phyloP scores from a whole-genome alignment of 1,140 invertebrate genomes.

The Drosophila arawakana region DNA sequence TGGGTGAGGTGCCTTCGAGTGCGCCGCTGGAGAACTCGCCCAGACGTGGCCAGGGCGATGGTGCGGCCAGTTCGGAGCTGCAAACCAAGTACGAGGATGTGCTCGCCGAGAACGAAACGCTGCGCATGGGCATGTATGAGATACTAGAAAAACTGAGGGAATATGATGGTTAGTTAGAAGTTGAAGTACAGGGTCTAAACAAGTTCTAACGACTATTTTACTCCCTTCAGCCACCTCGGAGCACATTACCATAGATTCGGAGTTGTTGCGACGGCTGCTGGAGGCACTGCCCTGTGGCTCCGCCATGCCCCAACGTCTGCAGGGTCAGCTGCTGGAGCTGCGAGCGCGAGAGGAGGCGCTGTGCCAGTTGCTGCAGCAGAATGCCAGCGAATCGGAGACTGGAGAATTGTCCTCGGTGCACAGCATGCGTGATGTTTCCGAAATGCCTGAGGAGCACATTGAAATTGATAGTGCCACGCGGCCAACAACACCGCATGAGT shows the following conservation, averaged over 20 bases:
- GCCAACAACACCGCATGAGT: conserved; percentile 66
- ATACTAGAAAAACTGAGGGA: conserved; percentile 87
- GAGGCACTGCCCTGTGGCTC: conserved; percentile 84
- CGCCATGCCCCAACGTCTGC: conserved; percentile 86
- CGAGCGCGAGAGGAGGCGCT: conserved; percentile 87
- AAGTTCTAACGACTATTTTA: not conserved
- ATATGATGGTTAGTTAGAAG: conserved; percentile 85
- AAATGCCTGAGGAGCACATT: conserved; percentile 54
- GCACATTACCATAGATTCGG: conserved; percentile 85
- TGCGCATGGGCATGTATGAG: conserved; percentile 87
- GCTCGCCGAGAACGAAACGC: conserved; percentile 87
- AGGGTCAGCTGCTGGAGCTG: conserved; percentile 86
- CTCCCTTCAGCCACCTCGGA: conserved; percentile 69
- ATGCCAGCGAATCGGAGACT: conserved; percentile 57
- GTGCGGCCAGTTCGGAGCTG: conserved; percentile 70
- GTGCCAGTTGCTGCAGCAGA: conserved; percentile 76
- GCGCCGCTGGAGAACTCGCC: conserved; percentile 57
- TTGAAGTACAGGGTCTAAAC: no score
- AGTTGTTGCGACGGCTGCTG: conserved; percentile 86
- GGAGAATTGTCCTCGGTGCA: conserved; percentile 74
- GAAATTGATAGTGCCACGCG: conserved; percentile 65
- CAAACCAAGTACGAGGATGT: conserved; percentile 84
- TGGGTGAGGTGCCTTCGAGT: conserved; percentile 65
- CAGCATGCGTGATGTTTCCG: conserved; percentile 69
- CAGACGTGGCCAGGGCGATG: conserved; percentile 67